Evolutionary conservation across 2,888 invertebrate species (phyloP), one percentile per base, ranked within the genome.

Genomic region (Drosophila emarginata): DNA sequence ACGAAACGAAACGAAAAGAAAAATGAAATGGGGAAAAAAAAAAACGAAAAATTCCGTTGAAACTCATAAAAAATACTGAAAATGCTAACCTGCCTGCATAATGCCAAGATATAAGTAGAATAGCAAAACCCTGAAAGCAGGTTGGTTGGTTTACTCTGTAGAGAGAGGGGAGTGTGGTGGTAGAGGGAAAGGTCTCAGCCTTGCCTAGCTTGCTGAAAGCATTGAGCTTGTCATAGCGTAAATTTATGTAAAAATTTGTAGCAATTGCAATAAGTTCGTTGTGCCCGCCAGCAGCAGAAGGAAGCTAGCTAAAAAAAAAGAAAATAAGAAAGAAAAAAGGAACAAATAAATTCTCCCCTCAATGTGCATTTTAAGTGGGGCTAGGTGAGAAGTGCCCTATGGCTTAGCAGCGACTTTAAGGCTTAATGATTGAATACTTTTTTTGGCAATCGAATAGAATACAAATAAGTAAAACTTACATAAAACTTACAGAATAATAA

Each of bases 201-300:
- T 32, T 18, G 21, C 11, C 18, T 45, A 45, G 18, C 45, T 45
- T 18, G 45, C 45, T 45, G 45, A 45, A 45, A 45, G 45, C 45
- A 45, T 45, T 12, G 21, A 60, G 72, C 79, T 71, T 79, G 75
- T 79, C 74, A 74, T 78, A 73, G 75, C 86, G 78, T 61, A 89
- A 89, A 89, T 89, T 88, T 88, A 89, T 88, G 89, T 86, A 77
- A 88, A 88, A 88, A 83, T 89, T 79, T 77, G 74, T 77, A 76
- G 79, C 70, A 86, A 77, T 81, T 83, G 86, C 80, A 83, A 89
- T 87, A 82, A 85, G 86, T 78, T 86, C 50, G 72, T 66, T 61
- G 69, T 68, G 77, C 67, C n/a, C 39, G 66, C 18, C 36, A 61
- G 70, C 32, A 68, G 68, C 60, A 64, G 64, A 61, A 51, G 68